A percentile compares a stretch with the other conserved stretches of the same genome.
phyloP scores from a whole-genome alignment of 2,888 invertebrate species.

The Homarus gammarus region DNA sequence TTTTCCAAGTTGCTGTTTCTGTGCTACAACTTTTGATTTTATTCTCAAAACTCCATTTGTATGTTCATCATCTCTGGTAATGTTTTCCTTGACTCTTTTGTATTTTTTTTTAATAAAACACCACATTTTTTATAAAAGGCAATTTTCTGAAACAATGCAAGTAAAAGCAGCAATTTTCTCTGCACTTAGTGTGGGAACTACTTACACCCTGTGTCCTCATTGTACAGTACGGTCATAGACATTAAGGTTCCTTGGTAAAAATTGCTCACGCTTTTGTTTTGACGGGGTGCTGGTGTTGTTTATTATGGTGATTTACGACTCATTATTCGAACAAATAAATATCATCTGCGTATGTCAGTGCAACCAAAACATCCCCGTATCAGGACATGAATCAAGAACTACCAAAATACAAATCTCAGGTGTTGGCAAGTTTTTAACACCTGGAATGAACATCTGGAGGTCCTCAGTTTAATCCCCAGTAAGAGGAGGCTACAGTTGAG shows the following conservation, averaged over 20 bases:
- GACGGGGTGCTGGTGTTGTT: background rate
- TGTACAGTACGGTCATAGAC: slow-evolving; percentile 5
- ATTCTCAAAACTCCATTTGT: background rate
- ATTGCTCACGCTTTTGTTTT: background rate
- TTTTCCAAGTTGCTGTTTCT: background rate
- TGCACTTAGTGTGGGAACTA: background rate
- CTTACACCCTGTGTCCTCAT: background rate
- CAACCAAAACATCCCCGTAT: too few species aligned
- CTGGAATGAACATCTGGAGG: too few species aligned
- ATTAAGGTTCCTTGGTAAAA: background rate
- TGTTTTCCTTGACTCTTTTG: background rate
- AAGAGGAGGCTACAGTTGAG: too few species aligned
- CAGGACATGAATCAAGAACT: too few species aligned
- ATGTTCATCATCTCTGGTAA: background rate
- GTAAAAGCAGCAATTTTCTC: background rate
- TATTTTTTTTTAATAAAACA: background rate
- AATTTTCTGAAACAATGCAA: background rate
- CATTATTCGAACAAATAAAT: too few species aligned
- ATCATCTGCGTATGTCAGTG: too few species aligned
- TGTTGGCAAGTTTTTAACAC: too few species aligned
- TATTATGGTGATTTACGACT: background rate
- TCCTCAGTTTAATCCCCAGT: too few species aligned
- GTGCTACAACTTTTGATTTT: background rate
- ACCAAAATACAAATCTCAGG: too few species aligned
- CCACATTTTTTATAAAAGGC: background rate